Percentiles rank a stretch among this genome's conserved stretches.
phyloP scores from a whole-genome alignment of 2,797 vertebrate genomes.

The Potorous gilbertii region DNA sequence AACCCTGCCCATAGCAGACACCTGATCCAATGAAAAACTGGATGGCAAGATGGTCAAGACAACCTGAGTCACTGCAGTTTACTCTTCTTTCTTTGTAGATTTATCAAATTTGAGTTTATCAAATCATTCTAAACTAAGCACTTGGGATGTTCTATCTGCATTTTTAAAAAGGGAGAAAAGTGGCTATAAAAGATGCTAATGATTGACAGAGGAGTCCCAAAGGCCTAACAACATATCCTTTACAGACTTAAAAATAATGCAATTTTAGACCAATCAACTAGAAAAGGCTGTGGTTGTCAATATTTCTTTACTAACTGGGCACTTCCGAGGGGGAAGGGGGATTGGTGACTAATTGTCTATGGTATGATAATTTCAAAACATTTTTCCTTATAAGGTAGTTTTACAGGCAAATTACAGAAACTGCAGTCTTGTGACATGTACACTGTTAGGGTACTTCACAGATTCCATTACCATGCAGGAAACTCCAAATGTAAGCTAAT shows the following conservation, averaged over 20 bases:
- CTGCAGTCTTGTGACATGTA: background rate
- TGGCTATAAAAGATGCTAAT: constrained; percentile 18
- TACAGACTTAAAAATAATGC: constrained; percentile 23
- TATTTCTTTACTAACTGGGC: background rate
- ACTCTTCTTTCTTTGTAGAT: background rate
- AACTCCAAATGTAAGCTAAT: constrained; percentile 13
- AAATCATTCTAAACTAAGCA: background rate
- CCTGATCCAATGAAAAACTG: background rate
- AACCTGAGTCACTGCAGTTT: background rate
- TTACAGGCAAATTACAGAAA: constrained; percentile 52
- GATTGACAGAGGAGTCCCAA: constrained; percentile 19
- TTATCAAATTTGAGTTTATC: background rate
- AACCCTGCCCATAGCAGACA: background rate
- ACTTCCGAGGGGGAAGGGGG: constrained; percentile 4
- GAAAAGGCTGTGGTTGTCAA: constrained; percentile 3
- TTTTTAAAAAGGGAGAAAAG: constrained; percentile 42
- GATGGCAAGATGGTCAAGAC: background rate
- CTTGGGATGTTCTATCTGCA: background rate
- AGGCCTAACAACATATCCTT: constrained; percentile 7
- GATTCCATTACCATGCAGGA: background rate
- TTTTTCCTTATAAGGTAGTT: constrained; percentile 35
- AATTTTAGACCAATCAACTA: constrained; percentile 23
- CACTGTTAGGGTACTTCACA: background rate
- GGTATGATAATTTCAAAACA: background rate
- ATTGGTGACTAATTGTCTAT: background rate